phyloP scores from a whole-genome alignment of 92 coral and sea anemone genomes.

The Zoanthus sansibaricus region DNA sequence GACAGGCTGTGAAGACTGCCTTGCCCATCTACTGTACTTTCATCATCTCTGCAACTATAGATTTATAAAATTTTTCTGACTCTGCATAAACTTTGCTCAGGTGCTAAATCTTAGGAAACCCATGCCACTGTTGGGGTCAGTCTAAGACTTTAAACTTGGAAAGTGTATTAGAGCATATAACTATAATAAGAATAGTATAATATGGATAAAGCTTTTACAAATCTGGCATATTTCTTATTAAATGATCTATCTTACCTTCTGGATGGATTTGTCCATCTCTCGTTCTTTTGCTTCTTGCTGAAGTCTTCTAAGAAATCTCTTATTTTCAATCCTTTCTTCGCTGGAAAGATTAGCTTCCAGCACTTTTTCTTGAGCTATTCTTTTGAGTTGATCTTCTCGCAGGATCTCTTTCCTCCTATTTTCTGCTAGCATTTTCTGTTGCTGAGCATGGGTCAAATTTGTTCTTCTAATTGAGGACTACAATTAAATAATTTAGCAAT shows the following conservation, averaged over 20 bases:
- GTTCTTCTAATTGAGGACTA: constrained; percentile 84
- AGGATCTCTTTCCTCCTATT: constrained; percentile 86
- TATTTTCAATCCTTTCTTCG: constrained; percentile 95
- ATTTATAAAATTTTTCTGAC: not conserved
- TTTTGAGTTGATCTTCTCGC: constrained; percentile 89
- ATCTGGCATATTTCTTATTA: not conserved
- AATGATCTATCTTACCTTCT: constrained; percentile 61
- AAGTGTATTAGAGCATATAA: too few relatives aligned
- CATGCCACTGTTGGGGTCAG: too few relatives aligned
- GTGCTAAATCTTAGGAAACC: not conserved
- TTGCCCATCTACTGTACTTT: too few relatives aligned
- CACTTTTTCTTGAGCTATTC: constrained; percentile 82
- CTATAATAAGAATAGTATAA: too few relatives aligned
- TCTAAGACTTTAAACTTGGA: too few relatives aligned
- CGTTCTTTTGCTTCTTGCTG: constrained; percentile 93
- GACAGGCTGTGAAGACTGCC: too few relatives aligned
- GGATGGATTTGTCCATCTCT: constrained; percentile 88
- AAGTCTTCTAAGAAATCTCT: constrained; percentile 87
- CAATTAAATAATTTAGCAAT: not conserved
- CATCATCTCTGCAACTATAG: too few relatives aligned
- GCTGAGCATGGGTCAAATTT: constrained; percentile 91
- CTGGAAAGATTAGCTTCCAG: constrained; percentile 94
- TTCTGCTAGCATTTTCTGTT: constrained; percentile 84
- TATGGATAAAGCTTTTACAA: too few relatives aligned
- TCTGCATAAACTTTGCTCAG: not conserved